Evolutionary conservation across 2,797 vertebrate genomes (phyloP).

Genomic region (Cheirogaleus major): DNA sequence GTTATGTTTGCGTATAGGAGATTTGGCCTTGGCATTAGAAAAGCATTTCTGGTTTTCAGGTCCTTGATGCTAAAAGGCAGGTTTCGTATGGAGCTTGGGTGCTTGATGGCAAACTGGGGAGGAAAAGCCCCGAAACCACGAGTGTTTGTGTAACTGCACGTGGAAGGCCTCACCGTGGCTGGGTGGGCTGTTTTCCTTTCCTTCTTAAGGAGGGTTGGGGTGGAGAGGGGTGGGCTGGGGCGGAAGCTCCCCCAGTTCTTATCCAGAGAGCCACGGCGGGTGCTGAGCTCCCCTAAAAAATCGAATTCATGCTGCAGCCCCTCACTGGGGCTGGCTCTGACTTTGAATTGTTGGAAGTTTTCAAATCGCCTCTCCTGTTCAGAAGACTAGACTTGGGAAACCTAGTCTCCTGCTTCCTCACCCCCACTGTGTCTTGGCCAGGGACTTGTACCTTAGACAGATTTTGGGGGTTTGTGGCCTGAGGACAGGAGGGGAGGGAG

Average conservation of each 20-base stretch:
- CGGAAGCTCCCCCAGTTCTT: neutral
- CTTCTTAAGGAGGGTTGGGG: neutral
- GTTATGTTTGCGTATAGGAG: neutral
- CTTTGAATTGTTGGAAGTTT: neutral
- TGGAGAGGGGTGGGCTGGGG: neutral
- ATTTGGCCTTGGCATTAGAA: neutral
- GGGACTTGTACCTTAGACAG: neutral
- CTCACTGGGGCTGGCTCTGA: neutral
- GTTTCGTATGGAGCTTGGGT: neutral
- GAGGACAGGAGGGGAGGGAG: neutral
- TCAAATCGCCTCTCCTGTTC: neutral
- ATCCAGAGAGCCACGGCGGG: rapidly evolving
- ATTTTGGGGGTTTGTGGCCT: neutral
- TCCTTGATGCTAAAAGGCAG: neutral
- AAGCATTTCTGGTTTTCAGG: neutral
- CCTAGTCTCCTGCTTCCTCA: neutral
- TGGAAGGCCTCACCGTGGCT: neutral
- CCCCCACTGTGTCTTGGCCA: neutral
- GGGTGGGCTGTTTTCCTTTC: neutral
- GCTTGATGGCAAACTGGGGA: neutral
- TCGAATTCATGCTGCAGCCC: neutral
- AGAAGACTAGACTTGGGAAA: neutral
- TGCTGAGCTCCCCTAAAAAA: neutral
- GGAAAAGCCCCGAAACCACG: neutral
- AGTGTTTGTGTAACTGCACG: neutral